Evolutionary conservation across 2,888 invertebrate species (phyloP), one percentile per base, ranked within the genome.

Genomic region (Prionchulus punctatus): DNA sequence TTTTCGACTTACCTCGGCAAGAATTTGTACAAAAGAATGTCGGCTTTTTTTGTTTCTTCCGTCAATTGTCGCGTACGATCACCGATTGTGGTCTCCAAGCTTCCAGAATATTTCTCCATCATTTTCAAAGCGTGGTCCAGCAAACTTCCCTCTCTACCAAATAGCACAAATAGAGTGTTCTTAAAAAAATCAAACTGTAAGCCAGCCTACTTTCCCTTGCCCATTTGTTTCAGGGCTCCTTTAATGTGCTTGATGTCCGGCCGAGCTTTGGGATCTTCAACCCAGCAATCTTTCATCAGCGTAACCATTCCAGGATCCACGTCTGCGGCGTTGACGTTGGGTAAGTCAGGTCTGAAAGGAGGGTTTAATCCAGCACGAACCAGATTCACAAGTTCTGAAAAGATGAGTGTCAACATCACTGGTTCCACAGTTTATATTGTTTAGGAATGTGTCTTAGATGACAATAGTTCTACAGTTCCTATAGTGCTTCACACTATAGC

Each of bases 51-150:
- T 73, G 92, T 92, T 75, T 94, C 94, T 72, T 90, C 89, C 64
- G 86, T 85, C 57, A 94, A 75, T 71, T 89, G 88, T 72, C 88
- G 86, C 0, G 91, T 92, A 58, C 91, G 78, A 71, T 92, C 91
- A 68, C 89, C 88, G 0, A 92, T 91, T 1, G 92, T 76, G 0
- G 82, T 86, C 72, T 92, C 92, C 65, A 94, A 77, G 73, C 91
- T 92, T 66, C 86, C 89, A 18, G 92, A 90, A 70, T 92, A 91
- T 70, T 89, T 89, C 72, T 92, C 92, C 89, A 94, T 90, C 82
- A 92, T 90, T 0, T 86, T 85, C 79, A 92, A 86, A 90, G 92
- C 91, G 70, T 91, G 91, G 73, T 94, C 94, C 67, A 92, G 86
- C 65, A 94, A 91, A 72, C 92, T 92, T 21, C 86, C 83, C 73